Base-by-base conservation (phyloP, 2,888 invertebrate genomes). In the Neocrepidodera transversa region DNA sequence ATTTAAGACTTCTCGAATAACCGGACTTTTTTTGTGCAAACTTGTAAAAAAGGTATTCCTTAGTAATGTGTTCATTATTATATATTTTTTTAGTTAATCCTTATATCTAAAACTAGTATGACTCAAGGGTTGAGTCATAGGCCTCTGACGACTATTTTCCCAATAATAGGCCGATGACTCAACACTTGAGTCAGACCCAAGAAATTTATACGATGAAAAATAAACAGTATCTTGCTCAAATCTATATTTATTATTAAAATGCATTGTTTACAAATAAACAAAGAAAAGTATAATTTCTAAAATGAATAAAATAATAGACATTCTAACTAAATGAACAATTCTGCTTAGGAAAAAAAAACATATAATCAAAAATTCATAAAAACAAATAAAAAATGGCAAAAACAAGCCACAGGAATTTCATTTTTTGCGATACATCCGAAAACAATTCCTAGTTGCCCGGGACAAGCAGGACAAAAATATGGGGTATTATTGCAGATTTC, bases 1-100 rank as follows among this genome's bases (percentile, higher is more conserved):
- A n/a, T n/a, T n/a, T n/a, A n/a, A n/a, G n/a, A n/a, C n/a, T 40
- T 4, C 40, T 40, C 40, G 40, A 40, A 40, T 40, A 40, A 40
- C 2, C 40, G 18, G 40, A 40, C 40, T 40, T 40, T 40, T 40
- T 40, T n/a, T n/a, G n/a, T n/a, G n/a, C n/a, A n/a, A n/a, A n/a
- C n/a, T n/a, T n/a, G n/a, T n/a, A n/a, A n/a, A 1, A 1, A 16
- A 14, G 40, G 4, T 14, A 43, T 2, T 17, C 17, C 17, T 43
- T 3, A 43, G 23, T 23, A 6, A 5, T 23, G 23, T 23, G 23
- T 23, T 23, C 14, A 43, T 16, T 17, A 43, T 3, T 18, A 18
- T 40, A 40, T n/a, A 7, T 40, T 18, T 43, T 43, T 18, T 4
- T 8, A 43, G 43, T 43, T 43, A 18, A 18, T 43, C 43, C 17